Percentiles rank a stretch among this genome's conserved stretches.
These are phyloP conservation scores for Caranx melampygus DNA, from an alignment of 2,113 vertebrate genomes.

Conservation along the genomic window DNA sequence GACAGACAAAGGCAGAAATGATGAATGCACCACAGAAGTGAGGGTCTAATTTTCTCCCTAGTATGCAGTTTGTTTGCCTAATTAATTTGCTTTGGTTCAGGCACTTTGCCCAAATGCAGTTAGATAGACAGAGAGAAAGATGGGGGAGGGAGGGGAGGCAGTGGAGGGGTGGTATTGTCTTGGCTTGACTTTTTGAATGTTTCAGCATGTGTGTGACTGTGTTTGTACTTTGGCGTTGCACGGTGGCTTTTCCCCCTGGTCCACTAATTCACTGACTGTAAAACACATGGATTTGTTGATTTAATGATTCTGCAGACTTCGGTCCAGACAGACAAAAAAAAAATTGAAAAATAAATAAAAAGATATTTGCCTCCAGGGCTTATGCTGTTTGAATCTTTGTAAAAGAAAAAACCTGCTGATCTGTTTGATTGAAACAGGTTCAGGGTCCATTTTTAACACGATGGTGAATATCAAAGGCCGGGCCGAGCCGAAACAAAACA, in stretches of 20 bases:
- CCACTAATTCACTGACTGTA: conserved; percentile 44
- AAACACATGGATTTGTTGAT: conserved; percentile 37
- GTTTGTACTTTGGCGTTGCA: conserved; percentile 20
- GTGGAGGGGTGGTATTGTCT: not conserved
- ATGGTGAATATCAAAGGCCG: conserved; percentile 8
- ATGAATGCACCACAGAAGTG: conserved; percentile 55
- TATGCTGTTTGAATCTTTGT: conserved; percentile 25
- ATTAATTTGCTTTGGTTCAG: conserved; percentile 71
- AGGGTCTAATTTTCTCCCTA: conserved; percentile 59
- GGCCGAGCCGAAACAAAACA: conserved; percentile 18
- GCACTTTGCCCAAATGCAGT: conserved; percentile 50
- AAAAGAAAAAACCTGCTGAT: conserved; percentile 22
- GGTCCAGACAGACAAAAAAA: not conserved
- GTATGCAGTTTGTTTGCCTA: conserved; percentile 71
- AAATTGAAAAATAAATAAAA: too few species aligned
- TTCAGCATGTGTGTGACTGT: conserved; percentile 13
- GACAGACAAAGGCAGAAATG: conserved; percentile 56
- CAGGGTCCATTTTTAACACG: conserved; percentile 1
- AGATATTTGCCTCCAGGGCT: conserved; percentile 6
- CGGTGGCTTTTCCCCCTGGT: conserved; percentile 34
- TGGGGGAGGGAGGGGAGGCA: not conserved
- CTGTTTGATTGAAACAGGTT: conserved; percentile 32
- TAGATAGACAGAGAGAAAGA: conserved; percentile 32
- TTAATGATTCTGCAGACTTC: conserved; percentile 35
- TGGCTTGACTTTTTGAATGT: conserved; percentile 28